These are phyloP conservation scores for Leptopterna dolabrata DNA, from an alignment of 2,888 invertebrate genomes.

Conservation along the genomic window DNA sequence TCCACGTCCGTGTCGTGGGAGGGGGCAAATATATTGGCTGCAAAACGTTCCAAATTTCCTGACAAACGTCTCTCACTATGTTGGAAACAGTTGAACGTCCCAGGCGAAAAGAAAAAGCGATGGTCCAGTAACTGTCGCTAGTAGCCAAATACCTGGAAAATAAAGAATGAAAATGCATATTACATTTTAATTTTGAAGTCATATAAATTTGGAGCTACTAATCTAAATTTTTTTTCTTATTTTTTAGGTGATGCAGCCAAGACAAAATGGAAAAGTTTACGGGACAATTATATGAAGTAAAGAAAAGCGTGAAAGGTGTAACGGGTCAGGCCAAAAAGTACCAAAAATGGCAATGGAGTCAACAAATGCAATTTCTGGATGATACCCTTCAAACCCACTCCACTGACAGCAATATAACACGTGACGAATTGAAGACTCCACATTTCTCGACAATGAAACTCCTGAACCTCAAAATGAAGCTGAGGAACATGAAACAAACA, in stretches of 20 bases:
- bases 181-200: too few species aligned
- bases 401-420: too few species aligned
- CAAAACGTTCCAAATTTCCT: constrained; percentile 63
- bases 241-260: neutral
- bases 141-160: constrained; percentile 64
- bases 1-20: constrained; percentile 57
- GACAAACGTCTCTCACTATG: constrained; percentile 64
- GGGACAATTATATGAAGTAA: neutral
- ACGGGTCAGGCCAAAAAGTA: neutral
- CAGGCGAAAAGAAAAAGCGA: constrained; percentile 65
- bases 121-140: constrained; percentile 63
- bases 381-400: too few species aligned
- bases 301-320: neutral
- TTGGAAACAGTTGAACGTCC: constrained; percentile 64
- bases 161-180: neutral
- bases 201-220: neutral
- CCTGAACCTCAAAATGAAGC: too few species aligned
- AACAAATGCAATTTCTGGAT: too few species aligned
- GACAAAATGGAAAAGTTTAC: neutral
- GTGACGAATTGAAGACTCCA: too few species aligned
- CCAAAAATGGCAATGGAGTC: too few species aligned
- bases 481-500: too few species aligned
- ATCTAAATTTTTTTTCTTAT: neutral
- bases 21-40: constrained; percentile 56
- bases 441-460: too few species aligned